A percentile compares a stretch with the other conserved stretches of the same genome.
Evolutionary conservation across 2,797 vertebrate species (phyloP).

Genomic region (Xyrichtys novacula): DNA sequence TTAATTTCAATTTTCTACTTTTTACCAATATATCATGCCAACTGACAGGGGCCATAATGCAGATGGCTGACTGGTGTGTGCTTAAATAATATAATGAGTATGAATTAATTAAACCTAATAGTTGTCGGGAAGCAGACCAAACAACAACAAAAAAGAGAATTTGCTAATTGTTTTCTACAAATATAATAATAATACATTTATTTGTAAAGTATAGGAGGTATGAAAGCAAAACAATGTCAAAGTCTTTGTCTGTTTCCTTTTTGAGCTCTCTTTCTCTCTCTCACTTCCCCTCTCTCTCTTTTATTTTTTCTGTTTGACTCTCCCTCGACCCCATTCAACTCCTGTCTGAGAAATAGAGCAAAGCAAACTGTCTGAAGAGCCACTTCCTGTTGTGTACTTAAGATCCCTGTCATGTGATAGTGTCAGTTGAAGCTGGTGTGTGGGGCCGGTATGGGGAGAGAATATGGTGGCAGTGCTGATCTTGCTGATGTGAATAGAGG

Average conservation of each 20-base stretch:
- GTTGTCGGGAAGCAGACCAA: no score
- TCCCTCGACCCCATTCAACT: constrained; percentile 55
- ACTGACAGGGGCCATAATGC: no score
- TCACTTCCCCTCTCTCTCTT: no score
- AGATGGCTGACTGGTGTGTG: no score
- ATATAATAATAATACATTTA: no score
- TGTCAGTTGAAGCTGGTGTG: constrained; percentile 69
- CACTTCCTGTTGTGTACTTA: constrained; percentile 84
- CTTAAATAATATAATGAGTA: no score
- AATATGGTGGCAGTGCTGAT: constrained; percentile 80
- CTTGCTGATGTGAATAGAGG: constrained; percentile 78
- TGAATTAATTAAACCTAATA: no score
- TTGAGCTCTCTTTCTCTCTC: constrained; percentile 43
- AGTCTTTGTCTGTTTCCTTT: background rate
- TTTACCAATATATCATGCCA: no score
- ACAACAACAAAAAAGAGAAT: no score
- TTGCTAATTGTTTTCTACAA: no score
- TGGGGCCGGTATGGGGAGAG: constrained; percentile 70
- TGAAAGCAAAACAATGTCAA: background rate
- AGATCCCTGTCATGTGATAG: constrained; percentile 81
- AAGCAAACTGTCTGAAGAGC: constrained; percentile 81
- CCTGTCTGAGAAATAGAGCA: constrained; percentile 71
- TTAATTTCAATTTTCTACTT: no score
- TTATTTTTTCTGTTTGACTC: constrained; percentile 61
- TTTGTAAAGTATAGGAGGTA: no score